Conservation (phyloP, 2,888 invertebrate genomes). For the Allygus modestus region DNA sequence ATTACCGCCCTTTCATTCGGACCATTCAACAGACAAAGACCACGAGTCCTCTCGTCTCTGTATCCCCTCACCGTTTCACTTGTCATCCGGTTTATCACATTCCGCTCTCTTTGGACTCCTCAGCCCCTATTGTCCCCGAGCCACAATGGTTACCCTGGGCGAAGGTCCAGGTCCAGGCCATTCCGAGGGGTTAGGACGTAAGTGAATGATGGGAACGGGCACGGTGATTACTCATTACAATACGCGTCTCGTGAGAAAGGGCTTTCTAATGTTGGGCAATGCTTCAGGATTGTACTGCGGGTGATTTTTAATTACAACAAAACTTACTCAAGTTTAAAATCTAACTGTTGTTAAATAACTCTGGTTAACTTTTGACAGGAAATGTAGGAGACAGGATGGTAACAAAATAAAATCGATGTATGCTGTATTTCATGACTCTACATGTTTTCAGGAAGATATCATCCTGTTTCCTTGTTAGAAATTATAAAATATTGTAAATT, state of each 20-base stretch:
- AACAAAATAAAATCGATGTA: too few relatives aligned
- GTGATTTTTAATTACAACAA: too few relatives aligned
- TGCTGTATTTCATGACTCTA: too few relatives aligned
- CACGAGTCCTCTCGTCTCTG: neutral
- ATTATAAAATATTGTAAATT: too few relatives aligned
- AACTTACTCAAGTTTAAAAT: too few relatives aligned
- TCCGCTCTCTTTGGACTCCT: neutral
- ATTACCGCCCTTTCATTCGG: neutral
- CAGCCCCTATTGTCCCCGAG: neutral
- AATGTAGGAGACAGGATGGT: too few relatives aligned
- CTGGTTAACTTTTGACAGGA: too few relatives aligned
- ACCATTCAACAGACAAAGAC: constrained; percentile 2
- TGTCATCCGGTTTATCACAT: constrained; percentile 19
- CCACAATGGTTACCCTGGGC: neutral
- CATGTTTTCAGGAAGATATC: too few relatives aligned
- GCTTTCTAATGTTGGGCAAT: neutral
- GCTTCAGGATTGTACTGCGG: too few relatives aligned
- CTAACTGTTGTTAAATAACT: too few relatives aligned
- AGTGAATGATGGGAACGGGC: neutral
- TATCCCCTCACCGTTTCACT: neutral
- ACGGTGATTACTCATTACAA: neutral
- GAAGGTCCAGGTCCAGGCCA: neutral
- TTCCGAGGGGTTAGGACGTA: neutral
- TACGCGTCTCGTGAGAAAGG: neutral
- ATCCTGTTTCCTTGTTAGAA: too few relatives aligned